Percentiles rank a stretch among this genome's conserved stretches.
phyloP scores from a whole-genome alignment of 2,797 vertebrate species.

The Ctenochaetus hawaiiensis region DNA sequence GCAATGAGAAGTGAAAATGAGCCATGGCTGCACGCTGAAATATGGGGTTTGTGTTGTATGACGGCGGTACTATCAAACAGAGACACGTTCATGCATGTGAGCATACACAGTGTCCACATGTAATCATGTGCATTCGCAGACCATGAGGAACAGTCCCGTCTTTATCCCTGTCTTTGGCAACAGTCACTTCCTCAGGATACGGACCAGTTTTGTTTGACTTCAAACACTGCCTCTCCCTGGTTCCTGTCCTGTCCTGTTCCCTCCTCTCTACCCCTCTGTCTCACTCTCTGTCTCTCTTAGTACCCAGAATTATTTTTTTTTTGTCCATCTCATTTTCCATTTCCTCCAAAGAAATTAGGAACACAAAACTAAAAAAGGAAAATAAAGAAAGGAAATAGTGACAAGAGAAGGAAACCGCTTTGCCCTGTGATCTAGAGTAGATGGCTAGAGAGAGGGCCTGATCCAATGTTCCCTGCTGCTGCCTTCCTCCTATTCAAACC shows the following conservation, averaged over 20 bases:
- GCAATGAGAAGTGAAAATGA: constrained; percentile 52
- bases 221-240: constrained; percentile 75
- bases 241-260: constrained; percentile 72
- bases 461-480: constrained; percentile 41
- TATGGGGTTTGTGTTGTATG: constrained; percentile 45
- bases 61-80: constrained; percentile 55
- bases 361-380: constrained; percentile 43
- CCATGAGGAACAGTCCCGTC: constrained; percentile 72
- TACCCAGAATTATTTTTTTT: constrained; percentile 41
- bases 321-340: constrained; percentile 39
- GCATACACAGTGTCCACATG: constrained; percentile 55
- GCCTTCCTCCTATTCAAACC: constrained; percentile 68
- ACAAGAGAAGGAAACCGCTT: constrained; percentile 53
- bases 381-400: constrained; percentile 41
- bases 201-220: constrained; percentile 79
- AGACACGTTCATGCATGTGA: constrained; percentile 25
- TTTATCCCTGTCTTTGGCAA: constrained; percentile 81
- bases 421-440: constrained; percentile 52
- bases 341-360: constrained; percentile 29
- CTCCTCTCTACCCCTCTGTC: constrained; percentile 46
- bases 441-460: constrained; percentile 40
- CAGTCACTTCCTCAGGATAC: constrained; percentile 83
- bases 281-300: constrained; percentile 32
- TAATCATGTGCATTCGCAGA: constrained; percentile 69
- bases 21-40: constrained; percentile 40